Base-by-base conservation (phyloP, 2,797 vertebrate genomes). In the Scomberomorus guttatus region DNA sequence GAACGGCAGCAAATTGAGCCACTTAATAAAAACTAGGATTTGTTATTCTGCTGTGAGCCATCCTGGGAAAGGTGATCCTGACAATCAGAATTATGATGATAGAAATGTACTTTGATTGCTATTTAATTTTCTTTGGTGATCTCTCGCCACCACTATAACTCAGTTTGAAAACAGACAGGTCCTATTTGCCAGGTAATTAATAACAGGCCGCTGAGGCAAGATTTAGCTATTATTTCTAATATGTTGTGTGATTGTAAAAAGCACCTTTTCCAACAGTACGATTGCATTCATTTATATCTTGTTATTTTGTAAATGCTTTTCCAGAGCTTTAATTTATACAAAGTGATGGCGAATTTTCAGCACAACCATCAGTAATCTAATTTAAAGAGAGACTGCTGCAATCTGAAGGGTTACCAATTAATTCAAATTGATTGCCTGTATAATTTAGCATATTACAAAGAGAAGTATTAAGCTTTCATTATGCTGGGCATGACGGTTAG, bases 271-370 rank as follows among this genome's bases (percentile, higher is more conserved):
- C 95, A 96, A 96, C 96, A 95, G 94, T 96, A 94, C 96, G 96
- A 97, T 97, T 97, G 96, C 95, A 96, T 97, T 97, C 93, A 98
- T 99, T 98, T 97, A 97, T 97, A 96, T 95, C 95, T 91, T 90
- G 96, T 96, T 96, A 95, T 93, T 91, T 92, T 90, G 86, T 90
- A 93, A 95, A 94, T 91, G 92, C 92, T 94, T 93, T 94, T 92
- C 89, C 90, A 91, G 79, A 83, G 87, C 88, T 94, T 94, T 95
- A 95, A 95, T 95, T 94, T 94, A 87, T 90, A 93, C 92, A 91
- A 93, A 90, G 86, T 90, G 92, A 93, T 89, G 81, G 90, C 62
- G 56, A 65, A 88, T 91, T 91, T 93, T 91, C 90, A 87, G 82
- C 89, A 80, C 83, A 87, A 61, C 87, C 86, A 90, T 92, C 93